phyloP scores from a whole-genome alignment of 2,113 vertebrate genomes.

The Potamarius usumacintae region DNA sequence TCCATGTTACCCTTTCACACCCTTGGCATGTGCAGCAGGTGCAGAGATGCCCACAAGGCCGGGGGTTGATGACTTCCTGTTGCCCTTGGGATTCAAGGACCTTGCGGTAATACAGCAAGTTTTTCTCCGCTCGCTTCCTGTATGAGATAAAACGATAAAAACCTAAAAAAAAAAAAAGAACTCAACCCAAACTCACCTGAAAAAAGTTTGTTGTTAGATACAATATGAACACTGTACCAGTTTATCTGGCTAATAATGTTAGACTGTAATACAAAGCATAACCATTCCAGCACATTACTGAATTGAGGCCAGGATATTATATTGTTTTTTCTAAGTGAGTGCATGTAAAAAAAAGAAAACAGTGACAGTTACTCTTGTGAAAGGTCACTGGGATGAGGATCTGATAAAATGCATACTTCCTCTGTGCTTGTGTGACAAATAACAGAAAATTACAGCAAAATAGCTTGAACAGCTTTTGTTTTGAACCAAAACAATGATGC shows the following conservation, averaged over 20 bases:
- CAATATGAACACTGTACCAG: background rate
- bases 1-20: slow-evolving; percentile 77
- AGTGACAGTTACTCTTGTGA: background rate
- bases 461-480: too few species aligned
- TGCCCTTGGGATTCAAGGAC: slow-evolving; percentile 69
- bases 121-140: slow-evolving; percentile 85
- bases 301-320: background rate
- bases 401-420: background rate
- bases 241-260: background rate
- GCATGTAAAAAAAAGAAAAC: background rate
- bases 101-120: slow-evolving; percentile 81
- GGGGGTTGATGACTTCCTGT: slow-evolving; percentile 76
- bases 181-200: background rate
- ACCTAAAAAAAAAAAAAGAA: background rate
- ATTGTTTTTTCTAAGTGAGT: background rate
- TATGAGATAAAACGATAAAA: background rate
- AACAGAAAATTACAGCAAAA: background rate
- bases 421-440: background rate
- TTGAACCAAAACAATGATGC: background rate
- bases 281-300: background rate
- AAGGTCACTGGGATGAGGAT: slow-evolving; percentile 8
- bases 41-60: slow-evolving; percentile 81
- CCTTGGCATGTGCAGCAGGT: slow-evolving; percentile 72
- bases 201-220: background rate
- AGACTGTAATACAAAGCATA: background rate